phyloP scores from a whole-genome alignment of 2,797 vertebrate genomes.

The Nasua narica region DNA sequence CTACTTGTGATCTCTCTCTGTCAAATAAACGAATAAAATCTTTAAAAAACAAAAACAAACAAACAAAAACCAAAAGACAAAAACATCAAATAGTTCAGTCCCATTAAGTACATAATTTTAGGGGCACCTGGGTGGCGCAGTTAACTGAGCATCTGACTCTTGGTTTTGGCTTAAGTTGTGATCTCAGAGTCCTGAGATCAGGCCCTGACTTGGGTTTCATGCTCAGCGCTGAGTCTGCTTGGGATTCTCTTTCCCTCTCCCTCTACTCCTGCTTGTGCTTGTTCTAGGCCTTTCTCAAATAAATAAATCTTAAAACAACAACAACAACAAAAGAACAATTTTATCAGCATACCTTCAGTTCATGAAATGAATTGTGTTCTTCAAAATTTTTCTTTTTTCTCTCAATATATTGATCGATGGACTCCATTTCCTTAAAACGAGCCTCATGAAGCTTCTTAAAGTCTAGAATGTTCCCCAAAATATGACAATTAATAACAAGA shows the following conservation, averaged over 20 bases:
- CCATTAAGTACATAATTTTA: neutral
- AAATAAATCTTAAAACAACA: neutral
- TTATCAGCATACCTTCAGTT: conserved; percentile 87
- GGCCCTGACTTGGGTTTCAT: neutral
- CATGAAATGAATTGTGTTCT: conserved; percentile 80
- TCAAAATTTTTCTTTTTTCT: conserved; percentile 89
- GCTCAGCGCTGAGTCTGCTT: neutral
- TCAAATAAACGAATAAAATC: too few relatives aligned
- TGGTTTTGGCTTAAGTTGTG: neutral
- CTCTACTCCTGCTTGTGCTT: neutral
- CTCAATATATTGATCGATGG: conserved; percentile 93
- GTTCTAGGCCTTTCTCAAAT: neutral
- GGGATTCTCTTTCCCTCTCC: neutral
- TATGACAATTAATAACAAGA: conserved; percentile 42
- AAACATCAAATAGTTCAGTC: neutral
- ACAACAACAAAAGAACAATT: neutral
- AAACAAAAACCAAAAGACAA: too few relatives aligned
- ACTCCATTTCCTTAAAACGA: conserved; percentile 96
- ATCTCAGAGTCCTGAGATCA: neutral
- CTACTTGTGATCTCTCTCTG: too few relatives aligned
- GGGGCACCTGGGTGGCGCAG: neutral
- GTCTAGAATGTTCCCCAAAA: conserved; percentile 83
- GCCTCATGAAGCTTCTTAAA: conserved; percentile 96
- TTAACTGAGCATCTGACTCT: neutral
- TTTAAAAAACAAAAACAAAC: too few relatives aligned